A percentile compares a stretch with the other conserved stretches of the same genome.
Conservation (phyloP, 2,888 invertebrate species). For the Subacronicta megacephala region DNA sequence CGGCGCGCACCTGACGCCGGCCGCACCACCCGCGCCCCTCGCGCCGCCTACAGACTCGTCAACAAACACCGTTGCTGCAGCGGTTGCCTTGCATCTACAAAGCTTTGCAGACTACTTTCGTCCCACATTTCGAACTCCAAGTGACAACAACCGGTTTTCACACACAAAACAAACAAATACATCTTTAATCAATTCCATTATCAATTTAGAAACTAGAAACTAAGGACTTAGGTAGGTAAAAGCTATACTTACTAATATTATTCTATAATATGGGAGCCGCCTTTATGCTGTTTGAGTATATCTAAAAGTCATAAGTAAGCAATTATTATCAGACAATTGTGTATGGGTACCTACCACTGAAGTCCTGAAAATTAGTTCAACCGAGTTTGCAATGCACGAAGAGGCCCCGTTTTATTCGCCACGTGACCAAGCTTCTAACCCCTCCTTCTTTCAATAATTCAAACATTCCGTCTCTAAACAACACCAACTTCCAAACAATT, state of each 20-base stretch:
- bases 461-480: slow-evolving; percentile 71
- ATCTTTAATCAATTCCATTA: not conserved
- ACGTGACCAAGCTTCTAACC: slow-evolving; percentile 72
- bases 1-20: slow-evolving; percentile 76
- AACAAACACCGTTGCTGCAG: slow-evolving; percentile 86
- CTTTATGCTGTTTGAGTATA: slow-evolving; percentile 11
- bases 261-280: not conserved
- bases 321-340: slow-evolving; percentile 67
- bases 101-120: slow-evolving; percentile 77
- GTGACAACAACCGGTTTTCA: slow-evolving; percentile 52
- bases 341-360: slow-evolving; percentile 51
- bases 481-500: slow-evolving; percentile 76
- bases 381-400: slow-evolving; percentile 64
- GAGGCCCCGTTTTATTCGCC: slow-evolving; percentile 64
- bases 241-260: no score
- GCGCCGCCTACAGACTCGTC: slow-evolving; percentile 80
- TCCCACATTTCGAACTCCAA: slow-evolving; percentile 74
- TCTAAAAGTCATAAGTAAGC: slow-evolving; percentile 40
- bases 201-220: no score
- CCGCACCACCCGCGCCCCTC: slow-evolving; percentile 72
- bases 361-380: slow-evolving; percentile 61
- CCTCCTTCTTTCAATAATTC: slow-evolving; percentile 78
- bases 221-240: no score
- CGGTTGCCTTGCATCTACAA: slow-evolving; percentile 81
- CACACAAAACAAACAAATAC: slow-evolving; percentile 5